Evolutionary conservation across 2,797 vertebrate genomes (phyloP).

Genomic region (Podargus strigoides): DNA sequence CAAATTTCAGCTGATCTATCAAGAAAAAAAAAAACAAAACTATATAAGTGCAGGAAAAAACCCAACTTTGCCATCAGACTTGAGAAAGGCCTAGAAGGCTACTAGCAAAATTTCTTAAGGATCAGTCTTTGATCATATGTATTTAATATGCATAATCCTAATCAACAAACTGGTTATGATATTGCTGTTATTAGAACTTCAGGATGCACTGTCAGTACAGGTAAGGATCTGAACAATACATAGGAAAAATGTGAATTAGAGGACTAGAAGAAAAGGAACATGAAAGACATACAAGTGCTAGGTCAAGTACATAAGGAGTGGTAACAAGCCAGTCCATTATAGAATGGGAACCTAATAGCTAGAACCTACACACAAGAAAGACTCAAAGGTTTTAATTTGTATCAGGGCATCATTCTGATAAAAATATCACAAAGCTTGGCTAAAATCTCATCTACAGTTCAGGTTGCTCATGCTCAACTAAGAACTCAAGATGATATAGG

Average conservation of each 20-base stretch:
- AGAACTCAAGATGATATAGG: neutral
- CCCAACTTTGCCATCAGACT: neutral
- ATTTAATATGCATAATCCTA: neutral
- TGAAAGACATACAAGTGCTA: neutral
- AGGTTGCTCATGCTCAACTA: neutral
- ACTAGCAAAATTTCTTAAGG: neutral
- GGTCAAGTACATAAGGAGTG: neutral
- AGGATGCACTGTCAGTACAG: neutral
- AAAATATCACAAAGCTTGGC: neutral
- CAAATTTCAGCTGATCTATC: neutral
- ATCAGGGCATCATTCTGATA: neutral
- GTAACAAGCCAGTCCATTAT: neutral
- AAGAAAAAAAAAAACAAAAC: neutral
- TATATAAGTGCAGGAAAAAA: neutral
- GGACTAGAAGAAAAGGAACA: neutral
- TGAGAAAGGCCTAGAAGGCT: neutral
- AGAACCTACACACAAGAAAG: neutral
- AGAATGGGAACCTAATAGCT: neutral
- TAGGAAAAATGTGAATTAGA: neutral
- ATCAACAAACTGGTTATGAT: neutral
- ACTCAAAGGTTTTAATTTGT: neutral
- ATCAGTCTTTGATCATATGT: neutral
- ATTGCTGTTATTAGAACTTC: neutral
- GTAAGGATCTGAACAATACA: neutral
- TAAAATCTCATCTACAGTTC: neutral